Evolutionary conservation across 1,140 invertebrate genomes (phyloP).

Genomic region (Bactericera cockerelli): DNA sequence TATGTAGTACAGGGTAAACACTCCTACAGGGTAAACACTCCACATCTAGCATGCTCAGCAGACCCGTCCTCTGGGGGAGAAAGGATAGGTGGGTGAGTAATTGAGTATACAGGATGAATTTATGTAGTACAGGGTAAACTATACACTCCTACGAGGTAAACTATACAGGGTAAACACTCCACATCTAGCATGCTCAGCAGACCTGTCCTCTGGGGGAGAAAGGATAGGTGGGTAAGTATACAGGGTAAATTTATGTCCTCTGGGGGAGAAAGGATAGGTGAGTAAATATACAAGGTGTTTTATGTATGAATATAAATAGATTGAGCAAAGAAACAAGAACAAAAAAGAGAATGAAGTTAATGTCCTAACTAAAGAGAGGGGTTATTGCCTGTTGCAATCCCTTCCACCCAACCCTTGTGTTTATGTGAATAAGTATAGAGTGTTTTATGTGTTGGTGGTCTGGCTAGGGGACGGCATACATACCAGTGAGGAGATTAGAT

Average conservation of each 20-base stretch:
- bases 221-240: too few relatives aligned
- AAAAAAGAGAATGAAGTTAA: too few relatives aligned
- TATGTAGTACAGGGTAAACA: background rate
- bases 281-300: too few relatives aligned
- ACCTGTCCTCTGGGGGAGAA: conserved; percentile 51
- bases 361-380: too few relatives aligned
- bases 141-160: background rate
- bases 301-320: conserved; percentile 13
- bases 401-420: too few relatives aligned
- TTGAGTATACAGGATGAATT: background rate
- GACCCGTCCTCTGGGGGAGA: conserved; percentile 53
- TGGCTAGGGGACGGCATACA: too few relatives aligned
- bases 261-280: conserved; percentile 25
- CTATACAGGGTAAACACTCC: conserved; percentile 58
- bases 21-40: conserved; percentile 45
- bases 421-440: too few relatives aligned
- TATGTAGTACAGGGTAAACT: background rate
- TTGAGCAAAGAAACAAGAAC: too few relatives aligned
- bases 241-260: conserved; percentile 42
- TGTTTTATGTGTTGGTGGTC: too few relatives aligned
- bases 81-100: conserved; percentile 2
- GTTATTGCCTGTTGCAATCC: too few relatives aligned
- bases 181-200: conserved; percentile 81
- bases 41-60: conserved; percentile 83
- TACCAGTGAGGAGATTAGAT: too few relatives aligned